phyloP scores from a whole-genome alignment of 2,888 invertebrate genomes.

The Limenitis camilla region DNA sequence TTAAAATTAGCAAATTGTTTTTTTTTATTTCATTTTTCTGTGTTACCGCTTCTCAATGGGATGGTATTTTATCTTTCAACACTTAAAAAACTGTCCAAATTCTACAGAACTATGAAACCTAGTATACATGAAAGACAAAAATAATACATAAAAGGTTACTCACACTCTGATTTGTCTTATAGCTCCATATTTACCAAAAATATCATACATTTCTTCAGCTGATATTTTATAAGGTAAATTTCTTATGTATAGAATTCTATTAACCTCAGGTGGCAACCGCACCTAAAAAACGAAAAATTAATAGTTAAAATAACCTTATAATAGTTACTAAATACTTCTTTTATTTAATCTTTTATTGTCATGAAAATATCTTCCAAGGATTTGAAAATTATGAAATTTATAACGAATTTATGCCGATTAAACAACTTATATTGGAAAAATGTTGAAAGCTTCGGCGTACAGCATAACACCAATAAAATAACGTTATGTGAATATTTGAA shows the following conservation, averaged over 20 bases:
- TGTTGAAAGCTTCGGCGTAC: too few species aligned
- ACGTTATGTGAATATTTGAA: too few species aligned
- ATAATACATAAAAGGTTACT: slow-evolving; percentile 66
- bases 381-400: neutral
- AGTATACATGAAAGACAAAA: too few species aligned
- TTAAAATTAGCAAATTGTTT: too few species aligned
- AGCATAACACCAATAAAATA: too few species aligned
- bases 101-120: too few species aligned
- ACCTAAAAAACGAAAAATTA: slow-evolving; percentile 70
- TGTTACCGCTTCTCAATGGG: too few species aligned
- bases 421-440: too few species aligned
- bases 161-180: slow-evolving; percentile 98
- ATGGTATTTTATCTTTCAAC: too few species aligned
- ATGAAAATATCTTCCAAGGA: too few species aligned
- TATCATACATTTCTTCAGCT: slow-evolving; percentile 99
- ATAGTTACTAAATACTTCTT: neutral
- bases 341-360: neutral
- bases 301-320: neutral
- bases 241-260: slow-evolving; percentile 95
- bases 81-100: too few species aligned
- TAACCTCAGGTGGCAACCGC: slow-evolving; percentile 98
- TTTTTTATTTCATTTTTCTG: too few species aligned
- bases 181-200: slow-evolving; percentile 99
- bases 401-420: neutral
- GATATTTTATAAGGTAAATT: slow-evolving; percentile 99